Evolutionary conservation across 2,797 vertebrate species (phyloP), one percentile per base, ranked within the genome.

Genomic region (Podarcis lilfordi): DNA sequence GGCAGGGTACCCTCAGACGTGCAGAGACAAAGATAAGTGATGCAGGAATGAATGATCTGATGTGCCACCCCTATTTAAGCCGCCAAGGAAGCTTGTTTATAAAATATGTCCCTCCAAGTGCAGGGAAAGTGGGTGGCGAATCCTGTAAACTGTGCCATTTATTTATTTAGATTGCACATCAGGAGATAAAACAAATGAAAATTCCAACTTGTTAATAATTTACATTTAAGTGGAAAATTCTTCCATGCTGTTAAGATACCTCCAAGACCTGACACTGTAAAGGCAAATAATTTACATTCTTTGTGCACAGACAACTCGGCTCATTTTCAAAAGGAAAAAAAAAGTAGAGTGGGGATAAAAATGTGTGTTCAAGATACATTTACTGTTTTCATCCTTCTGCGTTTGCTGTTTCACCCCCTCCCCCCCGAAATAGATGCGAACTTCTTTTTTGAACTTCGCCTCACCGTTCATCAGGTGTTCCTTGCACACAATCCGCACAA

Each of bases 151-250:
- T 90, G 92, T 95, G 93, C 95, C 95, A 92, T 95, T 94, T 97
- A 96, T 95, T 97, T 97, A 97, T 97, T 97, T 96, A 97, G 96
- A 96, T 96, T 95, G 96, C 96, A 95, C 96, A 97, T 97, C 96
- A 97, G 96, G 96, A 97, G 96, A 97, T 96, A 95, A 97, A 97
- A 97, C 95, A 97, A 97, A 97, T 96, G 96, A 97, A 97, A 97
- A 96, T 92, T 96, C 96, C 88, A 91, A 96, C 95, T 97, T 96
- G 95, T 97, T 97, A 97, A 97, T 97, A 97, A 97, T 97, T 97
- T 97, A 97, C 95, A 93, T 96, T 96, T 96, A 96, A 96, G 96
- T 96, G 96, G 96, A 96, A 97, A 97, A 97, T 96, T 96, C 94
- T 90, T 96, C 94, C 96, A 96, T 90, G 94, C 96, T 97, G 95